These are phyloP conservation scores for Callosobruchus maculatus DNA, from an alignment of 2,888 invertebrate species.

Conservation along the genomic window DNA sequence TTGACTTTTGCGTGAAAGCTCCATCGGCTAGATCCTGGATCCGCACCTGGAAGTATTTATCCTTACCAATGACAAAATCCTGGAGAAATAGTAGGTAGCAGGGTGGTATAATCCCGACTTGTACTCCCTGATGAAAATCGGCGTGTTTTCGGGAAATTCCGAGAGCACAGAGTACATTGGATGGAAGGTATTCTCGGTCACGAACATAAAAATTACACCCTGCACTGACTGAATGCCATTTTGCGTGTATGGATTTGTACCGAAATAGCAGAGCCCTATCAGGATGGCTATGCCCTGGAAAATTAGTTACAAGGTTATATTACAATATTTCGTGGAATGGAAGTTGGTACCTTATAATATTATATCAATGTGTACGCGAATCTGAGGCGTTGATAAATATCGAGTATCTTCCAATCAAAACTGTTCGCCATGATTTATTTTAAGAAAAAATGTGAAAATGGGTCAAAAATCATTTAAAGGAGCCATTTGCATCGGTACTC, in stretches of 20 bases:
- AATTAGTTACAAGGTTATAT: conserved; percentile 4
- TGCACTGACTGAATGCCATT: conserved; percentile 83
- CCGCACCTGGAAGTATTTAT: too few relatives aligned
- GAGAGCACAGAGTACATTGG: conserved; percentile 88
- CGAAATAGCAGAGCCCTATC: conserved; percentile 81
- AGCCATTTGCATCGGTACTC: too few relatives aligned
- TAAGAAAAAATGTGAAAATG: too few relatives aligned
- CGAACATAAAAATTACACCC: conserved; percentile 82
- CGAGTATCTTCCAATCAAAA: too few relatives aligned
- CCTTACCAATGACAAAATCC: conserved; percentile 75
- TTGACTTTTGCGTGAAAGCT: too few relatives aligned
- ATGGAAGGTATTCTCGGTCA: conserved; percentile 86
- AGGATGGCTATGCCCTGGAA: conserved; percentile 66
- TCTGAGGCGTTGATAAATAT: too few relatives aligned
- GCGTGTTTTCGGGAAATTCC: conserved; percentile 76
- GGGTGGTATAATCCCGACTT: conserved; percentile 79
- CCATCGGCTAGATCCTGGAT: too few relatives aligned
- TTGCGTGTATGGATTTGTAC: conserved; percentile 69
- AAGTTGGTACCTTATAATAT: too few relatives aligned
- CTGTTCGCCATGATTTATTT: too few relatives aligned
- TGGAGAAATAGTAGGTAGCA: conserved; percentile 75
- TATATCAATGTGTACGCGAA: too few relatives aligned
- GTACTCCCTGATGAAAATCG: conserved; percentile 77
- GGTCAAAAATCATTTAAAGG: too few relatives aligned
- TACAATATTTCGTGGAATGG: not conserved